Evolutionary conservation across 2,797 vertebrate genomes (phyloP).

Genomic region (Liparis tanakae): DNA sequence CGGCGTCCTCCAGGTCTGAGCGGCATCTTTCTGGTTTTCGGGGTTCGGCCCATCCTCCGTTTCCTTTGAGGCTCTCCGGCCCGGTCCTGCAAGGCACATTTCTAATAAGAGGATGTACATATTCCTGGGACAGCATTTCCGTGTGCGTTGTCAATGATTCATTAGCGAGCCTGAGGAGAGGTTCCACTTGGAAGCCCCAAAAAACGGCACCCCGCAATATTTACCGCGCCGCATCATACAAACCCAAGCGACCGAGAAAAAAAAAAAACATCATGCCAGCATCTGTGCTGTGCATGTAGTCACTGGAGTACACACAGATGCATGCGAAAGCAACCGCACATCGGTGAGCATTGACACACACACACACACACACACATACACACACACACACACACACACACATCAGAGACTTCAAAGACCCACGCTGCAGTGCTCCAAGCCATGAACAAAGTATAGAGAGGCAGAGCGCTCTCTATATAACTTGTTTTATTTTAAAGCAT

Average conservation of each 20-base stretch:
- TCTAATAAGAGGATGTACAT: constrained; percentile 76
- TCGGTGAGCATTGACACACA: not conserved
- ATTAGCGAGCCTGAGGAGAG: constrained; percentile 60
- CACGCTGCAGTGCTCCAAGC: constrained; percentile 44
- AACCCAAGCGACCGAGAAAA: not conserved
- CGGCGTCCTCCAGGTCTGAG: constrained; percentile 33
- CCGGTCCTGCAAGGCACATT: constrained; percentile 63
- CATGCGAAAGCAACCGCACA: not conserved
- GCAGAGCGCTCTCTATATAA: constrained; percentile 43
- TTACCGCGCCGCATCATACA: constrained; percentile 54
- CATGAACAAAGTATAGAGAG: constrained; percentile 54
- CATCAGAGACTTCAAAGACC: constrained; percentile 66
- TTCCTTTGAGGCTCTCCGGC: constrained; percentile 48
- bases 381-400: constrained; percentile 3
- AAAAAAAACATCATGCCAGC: not conserved
- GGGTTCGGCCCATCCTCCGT: constrained; percentile 48
- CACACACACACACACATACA: not conserved
- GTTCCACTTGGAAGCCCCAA: constrained; percentile 23
- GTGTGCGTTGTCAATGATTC: constrained; percentile 72
- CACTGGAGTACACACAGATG: constrained; percentile 31
- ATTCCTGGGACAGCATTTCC: constrained; percentile 68
- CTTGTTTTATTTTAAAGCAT: constrained; percentile 70
- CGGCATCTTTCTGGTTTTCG: constrained; percentile 32
- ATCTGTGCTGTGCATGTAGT: not conserved
- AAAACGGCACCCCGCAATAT: constrained; percentile 49